Conservation (phyloP, 2,888 invertebrate species). For the Plusia festucae region DNA sequence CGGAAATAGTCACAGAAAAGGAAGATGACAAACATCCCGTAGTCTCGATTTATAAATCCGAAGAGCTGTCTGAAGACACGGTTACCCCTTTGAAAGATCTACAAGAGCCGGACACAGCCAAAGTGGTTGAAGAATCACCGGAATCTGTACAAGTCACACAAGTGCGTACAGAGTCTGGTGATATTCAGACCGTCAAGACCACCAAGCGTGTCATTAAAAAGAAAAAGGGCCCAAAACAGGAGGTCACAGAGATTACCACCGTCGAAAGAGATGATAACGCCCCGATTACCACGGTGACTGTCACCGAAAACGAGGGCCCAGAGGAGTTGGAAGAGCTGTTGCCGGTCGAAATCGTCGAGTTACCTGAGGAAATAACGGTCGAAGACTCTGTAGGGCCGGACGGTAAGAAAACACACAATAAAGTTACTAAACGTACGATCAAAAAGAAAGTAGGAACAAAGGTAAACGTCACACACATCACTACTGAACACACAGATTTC, state of each 20-base stretch:
- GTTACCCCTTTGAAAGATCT: conserved; percentile 41
- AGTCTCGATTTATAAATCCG: conserved; percentile 62
- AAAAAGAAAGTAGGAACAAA: conserved; percentile 58
- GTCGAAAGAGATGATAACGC: conserved; percentile 75
- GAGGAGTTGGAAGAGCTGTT: conserved; percentile 48
- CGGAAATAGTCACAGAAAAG: conserved; percentile 69
- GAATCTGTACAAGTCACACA: conserved; percentile 57
- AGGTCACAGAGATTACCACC: conserved; percentile 82
- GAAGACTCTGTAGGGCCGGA: conserved; percentile 64
- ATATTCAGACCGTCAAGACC: conserved; percentile 58
- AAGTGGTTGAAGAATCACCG: conserved; percentile 44
- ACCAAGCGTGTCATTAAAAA: conserved; percentile 83
- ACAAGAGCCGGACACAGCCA: conserved; percentile 35
- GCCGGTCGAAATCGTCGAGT: conserved; percentile 69
- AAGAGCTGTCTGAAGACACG: conserved; percentile 44
- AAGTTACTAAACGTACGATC: conserved; percentile 62
- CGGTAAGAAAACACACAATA: conserved; percentile 65
- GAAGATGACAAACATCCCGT: conserved; percentile 60
- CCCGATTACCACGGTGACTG: conserved; percentile 68
- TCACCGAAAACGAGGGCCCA: conserved; percentile 61
- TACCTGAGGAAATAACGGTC: conserved; percentile 64
- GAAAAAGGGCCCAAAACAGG: conserved; percentile 77
- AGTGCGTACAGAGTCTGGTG: conserved; percentile 48
- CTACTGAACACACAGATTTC: conserved; percentile 68
- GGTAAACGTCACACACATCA: conserved; percentile 61